phyloP scores from a whole-genome alignment of 2,888 invertebrate species.

The Yponomeuta plumbellus region DNA sequence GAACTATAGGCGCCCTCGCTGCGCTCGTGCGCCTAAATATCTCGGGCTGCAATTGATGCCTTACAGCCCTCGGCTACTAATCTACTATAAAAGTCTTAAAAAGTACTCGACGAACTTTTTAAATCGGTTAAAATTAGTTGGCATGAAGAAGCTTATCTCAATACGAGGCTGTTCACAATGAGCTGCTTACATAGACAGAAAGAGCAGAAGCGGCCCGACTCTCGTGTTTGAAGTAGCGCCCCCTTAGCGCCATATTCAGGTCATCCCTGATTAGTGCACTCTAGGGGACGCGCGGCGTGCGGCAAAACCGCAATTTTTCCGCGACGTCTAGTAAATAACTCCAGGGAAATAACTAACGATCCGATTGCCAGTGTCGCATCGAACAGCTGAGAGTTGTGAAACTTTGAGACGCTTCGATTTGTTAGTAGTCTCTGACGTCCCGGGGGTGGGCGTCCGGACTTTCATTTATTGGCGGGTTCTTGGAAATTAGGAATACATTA shows the following conservation, averaged over 20 bases:
- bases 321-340: not conserved
- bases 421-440: not conserved
- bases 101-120: too few relatives aligned
- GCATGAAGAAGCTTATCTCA: too few relatives aligned
- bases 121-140: too few relatives aligned
- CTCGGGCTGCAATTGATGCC: too few relatives aligned
- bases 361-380: not conserved
- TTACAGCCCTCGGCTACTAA: too few relatives aligned
- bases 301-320: not conserved
- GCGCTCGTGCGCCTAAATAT: too few relatives aligned
- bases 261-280: not conserved
- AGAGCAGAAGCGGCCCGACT: too few relatives aligned
- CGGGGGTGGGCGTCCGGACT: not conserved
- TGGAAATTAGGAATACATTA: too few relatives aligned
- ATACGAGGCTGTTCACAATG: too few relatives aligned
- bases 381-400: not conserved
- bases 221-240: not conserved
- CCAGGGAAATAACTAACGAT: not conserved
- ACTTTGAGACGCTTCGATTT: not conserved
- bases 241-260: not conserved
- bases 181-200: too few relatives aligned
- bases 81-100: too few relatives aligned
- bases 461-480: not conserved
- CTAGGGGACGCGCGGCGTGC: not conserved
- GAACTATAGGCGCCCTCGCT: too few relatives aligned